Evolutionary conservation across 2,797 vertebrate species (phyloP), one percentile per base, ranked within the genome.

Genomic region (Bradypodion ventrale): DNA sequence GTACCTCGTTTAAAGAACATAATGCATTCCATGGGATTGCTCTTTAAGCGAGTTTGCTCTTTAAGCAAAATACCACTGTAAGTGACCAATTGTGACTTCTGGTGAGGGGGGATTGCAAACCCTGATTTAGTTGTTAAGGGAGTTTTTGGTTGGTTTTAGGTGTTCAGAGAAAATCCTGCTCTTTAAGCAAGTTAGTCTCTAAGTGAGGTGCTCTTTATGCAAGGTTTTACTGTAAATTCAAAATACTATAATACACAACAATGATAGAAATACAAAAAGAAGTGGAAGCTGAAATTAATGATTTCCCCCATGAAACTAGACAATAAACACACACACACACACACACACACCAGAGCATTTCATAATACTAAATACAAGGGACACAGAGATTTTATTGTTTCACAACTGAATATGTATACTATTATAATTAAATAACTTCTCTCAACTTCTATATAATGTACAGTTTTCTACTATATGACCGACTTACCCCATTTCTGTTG

Each of bases 401-500:
- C n/a, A n/a, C 35, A 90, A 88, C 12, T 79, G 27, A 37, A 83
- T 78, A 27, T 32, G 42, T 76, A 35, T 46, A 82, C 70, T 68
- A 6, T 84, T 65, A 80, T 6, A 89, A 91, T 4, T 91, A 93
- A 93, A 44, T 75, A 84, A 85, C 37, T 69, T 56, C 74, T 1
- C 1, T 83, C 56, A 87, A 63, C 25, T 82, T 76, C 80, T 85
- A 79, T 40, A 15, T 4, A 52, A 87, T 74, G 63, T 56, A 4
- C 6, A 73, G 78, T 40, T 86, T 59, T 78, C 75, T 62, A 2
- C 25, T 1, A 2, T 56, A 77, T 42, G 63, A 69, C 23, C 81
- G 86, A 95, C 96, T 95, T 93, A 99, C 98, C 98, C 98, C 98
- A 99, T 52, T 98, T 96, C 37, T 98, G 95, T 89, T 99, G 97